Evolutionary conservation across 2,113 vertebrate genomes (phyloP), one percentile per base, ranked within the genome.

Genomic region (Podocnemis expansa): DNA sequence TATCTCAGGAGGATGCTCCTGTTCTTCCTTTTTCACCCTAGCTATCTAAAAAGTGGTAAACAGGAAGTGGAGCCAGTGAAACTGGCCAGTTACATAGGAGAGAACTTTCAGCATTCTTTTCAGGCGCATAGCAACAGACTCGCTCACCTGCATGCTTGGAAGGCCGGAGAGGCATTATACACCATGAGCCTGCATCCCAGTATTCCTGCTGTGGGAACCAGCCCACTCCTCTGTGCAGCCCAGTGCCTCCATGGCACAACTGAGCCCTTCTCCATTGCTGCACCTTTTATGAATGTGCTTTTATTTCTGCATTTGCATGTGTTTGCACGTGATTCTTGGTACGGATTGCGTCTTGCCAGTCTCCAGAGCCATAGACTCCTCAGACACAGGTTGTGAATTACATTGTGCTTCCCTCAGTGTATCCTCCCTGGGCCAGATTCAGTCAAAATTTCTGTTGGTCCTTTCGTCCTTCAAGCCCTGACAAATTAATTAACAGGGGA

Each of bases 161-260:
- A 4, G 0, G 8, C 58, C 80, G n/a, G 80, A 47, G 82, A 49
- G 34, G 60, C 60, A 27, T 0, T 6, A 17, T 78, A 43, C 17
- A 41, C 1, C 43, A 49, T 27, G 76, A 55, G 84, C 21, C 22
- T 0, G 0, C 27, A 78, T 56, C 49, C 17, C 56, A 55, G 76
- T 9, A 25, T 51, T 60, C 1, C 0, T 54, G n/a, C 43, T 52
- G n/a, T 4, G 10, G 55, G 16, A 93, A 7, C n/a, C 56, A 9
- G 51, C 54, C 45, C 19, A 43, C 13, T 60, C 34, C 22, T 17
- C 47, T 3, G 1, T 31, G 78, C 78, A 60, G n/a, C 3, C 25
- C 1, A 2, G 51, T 78, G 55, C 51, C n/a, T 70, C n/a, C 87
- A 78, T 84, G 0, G 0, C 21, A 38, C 10, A 78, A 29, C 47